phyloP scores from a whole-genome alignment of 2,113 vertebrate species.

The Cettia cetti region DNA sequence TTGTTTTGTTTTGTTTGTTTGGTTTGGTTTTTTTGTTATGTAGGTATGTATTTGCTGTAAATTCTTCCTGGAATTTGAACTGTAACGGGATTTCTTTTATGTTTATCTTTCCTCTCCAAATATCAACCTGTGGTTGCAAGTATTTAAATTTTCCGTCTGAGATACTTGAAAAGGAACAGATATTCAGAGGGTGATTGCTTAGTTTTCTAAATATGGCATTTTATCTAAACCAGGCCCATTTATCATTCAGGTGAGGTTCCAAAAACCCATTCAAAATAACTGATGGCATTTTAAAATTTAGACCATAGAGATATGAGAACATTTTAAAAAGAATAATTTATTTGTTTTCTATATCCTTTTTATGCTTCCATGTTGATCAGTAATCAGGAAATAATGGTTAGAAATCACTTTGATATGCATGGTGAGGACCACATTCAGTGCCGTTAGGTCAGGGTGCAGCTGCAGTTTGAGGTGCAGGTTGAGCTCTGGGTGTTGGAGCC shows the following conservation, averaged over 20 bases:
- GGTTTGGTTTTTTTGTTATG: too few relatives aligned
- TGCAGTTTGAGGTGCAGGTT: neutral
- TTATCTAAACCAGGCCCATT: neutral
- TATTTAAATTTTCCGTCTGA: neutral
- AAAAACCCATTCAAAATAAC: neutral
- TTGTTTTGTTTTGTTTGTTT: too few relatives aligned
- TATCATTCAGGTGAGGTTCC: neutral
- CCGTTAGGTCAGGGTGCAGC: rapidly evolving
- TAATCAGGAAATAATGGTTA: neutral
- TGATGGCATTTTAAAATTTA: neutral
- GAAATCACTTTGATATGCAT: neutral
- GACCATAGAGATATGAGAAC: neutral
- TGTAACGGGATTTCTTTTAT: neutral
- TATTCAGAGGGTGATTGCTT: neutral
- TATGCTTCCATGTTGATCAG: neutral
- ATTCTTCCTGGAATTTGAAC: too few relatives aligned
- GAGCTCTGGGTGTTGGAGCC: neutral
- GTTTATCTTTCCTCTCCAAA: neutral
- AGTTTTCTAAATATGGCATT: neutral
- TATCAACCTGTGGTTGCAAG: neutral
- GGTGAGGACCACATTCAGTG: neutral
- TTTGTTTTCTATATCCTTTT: neutral
- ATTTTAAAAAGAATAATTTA: neutral
- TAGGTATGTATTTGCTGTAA: neutral
- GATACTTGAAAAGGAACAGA: neutral